Base-by-base conservation (phyloP, 1,140 invertebrate species). In the Hylyphantes graminicola region DNA sequence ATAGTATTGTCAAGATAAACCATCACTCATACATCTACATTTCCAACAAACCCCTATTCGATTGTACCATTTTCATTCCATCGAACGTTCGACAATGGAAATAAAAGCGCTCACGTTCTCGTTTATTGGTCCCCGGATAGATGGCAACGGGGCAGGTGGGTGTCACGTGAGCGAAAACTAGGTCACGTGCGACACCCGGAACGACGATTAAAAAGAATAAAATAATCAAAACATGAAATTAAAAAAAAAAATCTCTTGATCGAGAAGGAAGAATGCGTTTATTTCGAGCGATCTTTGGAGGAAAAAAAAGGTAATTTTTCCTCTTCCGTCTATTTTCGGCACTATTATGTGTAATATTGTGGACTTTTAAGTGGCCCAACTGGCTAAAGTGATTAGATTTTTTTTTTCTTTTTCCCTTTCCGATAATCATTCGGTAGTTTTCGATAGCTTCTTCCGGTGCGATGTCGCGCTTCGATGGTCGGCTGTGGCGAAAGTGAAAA, bases 121-220 rank as follows among this genome's bases (percentile, higher is more conserved):
- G 35, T 35, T 35, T 35, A 35, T 67, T 13, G 2, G 8, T 17
- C 55, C 17, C 79, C 79, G 68, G 79, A 64, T 72, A 50, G 55
- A 73, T 81, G 68, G 51, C 35, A 51, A 63, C 63, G 19, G 48
- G 51, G 55, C 79, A 81, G 79, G 67, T 81, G 57, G 35, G 48
- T 15, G 79, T 81, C 79, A 81, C 79, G 79, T 81, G 79, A 81
- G 61, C 50, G 48, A 63, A 81, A 81, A 73, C 21, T 81, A 70
- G 79, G 79, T 81, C 79, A 81, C 79, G 79, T 81, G 79, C 79
- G 79, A 35, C 77, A 81, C 68, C 79, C 79, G 79, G 79, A 81
- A 81, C 79, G 68, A n/a, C 55, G 68, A 81, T 81, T 73, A 72
- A 81, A 63, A 72, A 59, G 59, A 35, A 81, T 67, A 78, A 65